These are phyloP conservation scores for Myotis findleyi DNA, from an alignment of 2,797 vertebrate genomes.

Conservation along the genomic window DNA sequence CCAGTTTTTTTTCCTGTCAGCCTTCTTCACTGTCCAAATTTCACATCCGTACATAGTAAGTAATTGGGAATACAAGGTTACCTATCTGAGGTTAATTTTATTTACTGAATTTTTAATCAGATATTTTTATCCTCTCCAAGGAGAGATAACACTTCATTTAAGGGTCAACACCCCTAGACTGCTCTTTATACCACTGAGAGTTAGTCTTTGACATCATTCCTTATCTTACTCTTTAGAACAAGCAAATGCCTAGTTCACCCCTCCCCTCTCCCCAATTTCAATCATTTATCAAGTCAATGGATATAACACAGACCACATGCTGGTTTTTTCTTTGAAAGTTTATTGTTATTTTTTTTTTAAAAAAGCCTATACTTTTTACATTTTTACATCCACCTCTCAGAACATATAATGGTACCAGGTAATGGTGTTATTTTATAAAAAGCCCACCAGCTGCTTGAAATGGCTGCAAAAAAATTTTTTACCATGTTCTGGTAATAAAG, in stretches of 20 bases:
- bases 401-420: slow-evolving; percentile 55
- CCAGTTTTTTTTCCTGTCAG: background rate
- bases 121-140: background rate
- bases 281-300: background rate
- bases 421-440: slow-evolving; percentile 52
- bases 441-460: slow-evolving; percentile 59
- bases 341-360: slow-evolving; percentile 73
- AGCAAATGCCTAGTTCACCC: background rate
- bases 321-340: slow-evolving; percentile 69
- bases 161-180: background rate
- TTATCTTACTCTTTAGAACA: background rate
- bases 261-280: background rate
- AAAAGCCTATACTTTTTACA: slow-evolving; percentile 54
- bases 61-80: background rate
- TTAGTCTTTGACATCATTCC: background rate
- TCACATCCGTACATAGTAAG: background rate
- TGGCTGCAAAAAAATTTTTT: slow-evolving; percentile 9
- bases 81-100: background rate
- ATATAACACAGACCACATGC: slow-evolving; percentile 19
- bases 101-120: background rate
- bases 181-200: background rate
- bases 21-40: background rate
- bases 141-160: background rate
- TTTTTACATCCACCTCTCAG: slow-evolving; percentile 68
- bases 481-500: slow-evolving; percentile 58